Evolutionary conservation across 2,797 vertebrate species (phyloP).

Genomic region (Tragopan temminckii): DNA sequence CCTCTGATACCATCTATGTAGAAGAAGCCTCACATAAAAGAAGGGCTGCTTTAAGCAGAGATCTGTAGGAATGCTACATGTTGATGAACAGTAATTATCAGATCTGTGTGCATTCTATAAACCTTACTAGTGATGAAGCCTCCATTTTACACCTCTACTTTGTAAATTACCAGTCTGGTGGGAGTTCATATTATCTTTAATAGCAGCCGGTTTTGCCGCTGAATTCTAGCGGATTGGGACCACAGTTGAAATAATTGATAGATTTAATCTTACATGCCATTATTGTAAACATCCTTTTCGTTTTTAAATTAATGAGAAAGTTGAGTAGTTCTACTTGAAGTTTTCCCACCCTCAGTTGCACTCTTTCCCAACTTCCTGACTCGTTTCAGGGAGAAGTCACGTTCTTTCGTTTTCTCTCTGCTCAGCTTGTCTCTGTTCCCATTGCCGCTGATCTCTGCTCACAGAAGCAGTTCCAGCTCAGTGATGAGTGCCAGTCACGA

Average conservation of each 20-base stretch:
- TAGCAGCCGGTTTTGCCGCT: background rate
- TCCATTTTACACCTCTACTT: background rate
- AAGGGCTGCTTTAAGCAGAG: background rate
- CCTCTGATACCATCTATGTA: background rate
- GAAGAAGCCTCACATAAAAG: background rate
- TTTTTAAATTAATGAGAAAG: background rate
- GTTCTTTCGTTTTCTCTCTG: background rate
- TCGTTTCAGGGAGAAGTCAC: background rate
- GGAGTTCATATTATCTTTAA: background rate
- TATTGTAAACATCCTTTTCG: background rate
- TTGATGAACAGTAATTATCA: background rate
- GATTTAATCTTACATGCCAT: background rate
- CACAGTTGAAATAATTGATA: background rate
- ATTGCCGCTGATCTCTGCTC: background rate
- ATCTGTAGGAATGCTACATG: background rate
- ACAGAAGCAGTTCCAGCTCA: background rate
- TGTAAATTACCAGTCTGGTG: background rate
- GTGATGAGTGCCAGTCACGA: background rate
- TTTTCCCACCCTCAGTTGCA: background rate
- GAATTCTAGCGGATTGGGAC: background rate
- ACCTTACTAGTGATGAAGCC: background rate
- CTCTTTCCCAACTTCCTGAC: background rate
- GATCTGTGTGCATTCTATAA: background rate
- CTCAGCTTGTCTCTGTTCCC: background rate
- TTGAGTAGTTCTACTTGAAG: background rate